Evolutionary conservation across 2,888 invertebrate species (phyloP).

Genomic region (Sphinx pinastri): DNA sequence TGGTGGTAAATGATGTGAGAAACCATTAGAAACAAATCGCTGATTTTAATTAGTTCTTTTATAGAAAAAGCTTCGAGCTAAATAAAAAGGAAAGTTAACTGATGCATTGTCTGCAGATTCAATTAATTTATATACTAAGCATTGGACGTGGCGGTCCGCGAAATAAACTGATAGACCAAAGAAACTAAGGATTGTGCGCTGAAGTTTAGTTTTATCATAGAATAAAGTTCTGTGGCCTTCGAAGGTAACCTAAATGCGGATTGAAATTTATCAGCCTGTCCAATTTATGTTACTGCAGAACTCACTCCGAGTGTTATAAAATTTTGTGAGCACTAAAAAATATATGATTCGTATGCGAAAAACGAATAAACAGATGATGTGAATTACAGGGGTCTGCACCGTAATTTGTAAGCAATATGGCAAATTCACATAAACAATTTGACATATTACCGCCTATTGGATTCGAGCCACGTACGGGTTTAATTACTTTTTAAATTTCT

Average conservation of each 20-base stretch:
- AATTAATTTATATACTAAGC: neutral
- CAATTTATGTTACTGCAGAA: slow-evolving; percentile 6
- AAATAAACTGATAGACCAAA: neutral
- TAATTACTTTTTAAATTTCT: no score
- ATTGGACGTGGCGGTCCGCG: neutral
- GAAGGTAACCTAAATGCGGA: slow-evolving; percentile 15
- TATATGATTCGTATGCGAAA: neutral
- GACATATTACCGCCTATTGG: no score
- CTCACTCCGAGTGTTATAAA: slow-evolving; percentile 13
- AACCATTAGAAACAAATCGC: neutral
- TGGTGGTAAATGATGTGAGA: neutral
- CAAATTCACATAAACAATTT: no score
- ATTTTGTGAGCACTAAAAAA: slow-evolving; percentile 3
- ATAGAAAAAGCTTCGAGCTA: neutral
- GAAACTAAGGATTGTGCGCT: no score
- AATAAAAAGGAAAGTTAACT: neutral
- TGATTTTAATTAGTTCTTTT: neutral
- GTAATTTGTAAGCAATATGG: neutral
- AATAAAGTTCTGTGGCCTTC: no score
- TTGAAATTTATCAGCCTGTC: slow-evolving; percentile 13
- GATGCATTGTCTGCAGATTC: neutral
- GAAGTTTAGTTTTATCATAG: no score
- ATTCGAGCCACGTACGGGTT: no score
- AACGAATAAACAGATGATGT: neutral
- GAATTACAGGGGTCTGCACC: neutral